Conservation (phyloP, 2,888 invertebrate genomes). For the Drosophila rellima region DNA sequence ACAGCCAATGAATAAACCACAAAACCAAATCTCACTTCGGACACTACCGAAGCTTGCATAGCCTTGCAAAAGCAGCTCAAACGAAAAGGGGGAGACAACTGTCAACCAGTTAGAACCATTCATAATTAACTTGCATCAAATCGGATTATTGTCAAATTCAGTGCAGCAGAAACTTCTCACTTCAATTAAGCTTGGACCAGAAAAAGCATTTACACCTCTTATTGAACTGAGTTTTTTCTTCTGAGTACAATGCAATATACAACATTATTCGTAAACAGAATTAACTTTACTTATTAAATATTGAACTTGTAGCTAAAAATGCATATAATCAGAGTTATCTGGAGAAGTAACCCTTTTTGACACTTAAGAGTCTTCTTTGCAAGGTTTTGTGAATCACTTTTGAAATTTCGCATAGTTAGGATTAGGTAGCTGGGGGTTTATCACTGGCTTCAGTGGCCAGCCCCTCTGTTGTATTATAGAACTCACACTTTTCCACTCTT, state of each 20-base stretch:
- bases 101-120: not conserved
- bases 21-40: constrained; percentile 50
- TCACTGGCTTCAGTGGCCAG: constrained; percentile 42
- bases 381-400: constrained; percentile 35
- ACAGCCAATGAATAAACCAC: constrained; percentile 52
- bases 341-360: not conserved
- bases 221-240: not conserved
- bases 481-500: constrained; percentile 79
- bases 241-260: not conserved
- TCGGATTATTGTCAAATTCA: too few relatives aligned
- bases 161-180: too few relatives aligned
- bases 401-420: constrained; percentile 67
- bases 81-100: not conserved
- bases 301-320: too few relatives aligned
- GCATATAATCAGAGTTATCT: too few relatives aligned
- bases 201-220: not conserved
- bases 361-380: constrained; percentile 14
- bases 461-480: constrained; percentile 82
- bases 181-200: too few relatives aligned
- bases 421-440: constrained; percentile 60
- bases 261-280: too few relatives aligned
- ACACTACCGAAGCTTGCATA: constrained; percentile 43
- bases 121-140: too few relatives aligned
- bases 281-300: too few relatives aligned
- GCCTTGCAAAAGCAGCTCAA: constrained; percentile 42